Conservation (phyloP, 2,797 vertebrate genomes). For the Pagetopsis macropterus region DNA sequence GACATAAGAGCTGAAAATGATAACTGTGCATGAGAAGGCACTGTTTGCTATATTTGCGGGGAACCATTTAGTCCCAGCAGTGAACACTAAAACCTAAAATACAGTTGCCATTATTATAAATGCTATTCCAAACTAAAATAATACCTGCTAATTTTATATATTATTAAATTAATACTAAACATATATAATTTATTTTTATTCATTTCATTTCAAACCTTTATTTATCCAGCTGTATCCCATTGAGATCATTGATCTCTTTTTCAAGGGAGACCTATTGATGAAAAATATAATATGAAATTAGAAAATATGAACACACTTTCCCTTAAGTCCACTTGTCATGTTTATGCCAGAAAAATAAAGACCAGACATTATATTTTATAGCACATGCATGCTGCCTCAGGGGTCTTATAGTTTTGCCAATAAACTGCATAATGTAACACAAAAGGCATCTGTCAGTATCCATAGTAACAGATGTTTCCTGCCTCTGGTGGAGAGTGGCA, state of each 20-base stretch:
- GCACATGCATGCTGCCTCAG: slow-evolving; percentile 25
- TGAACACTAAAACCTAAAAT: slow-evolving; percentile 15
- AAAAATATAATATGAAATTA: neutral
- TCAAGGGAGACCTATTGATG: no score
- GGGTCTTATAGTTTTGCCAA: slow-evolving; percentile 45
- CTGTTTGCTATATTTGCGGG: neutral
- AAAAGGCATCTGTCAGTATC: slow-evolving; percentile 63
- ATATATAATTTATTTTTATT: no score
- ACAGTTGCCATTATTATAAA: slow-evolving; percentile 1
- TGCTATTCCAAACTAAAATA: slow-evolving; percentile 8
- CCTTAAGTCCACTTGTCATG: neutral
- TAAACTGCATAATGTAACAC: slow-evolving; percentile 53
- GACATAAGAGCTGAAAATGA: slow-evolving; percentile 29
- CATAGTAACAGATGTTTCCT: slow-evolving; percentile 62
- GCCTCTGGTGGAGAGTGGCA: slow-evolving; percentile 40
- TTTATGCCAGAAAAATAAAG: slow-evolving; percentile 22
- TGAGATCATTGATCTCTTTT: no score
- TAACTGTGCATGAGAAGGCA: slow-evolving; percentile 14
- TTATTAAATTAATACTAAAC: no score
- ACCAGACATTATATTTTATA: slow-evolving; percentile 22
- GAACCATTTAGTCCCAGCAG: slow-evolving; percentile 2
- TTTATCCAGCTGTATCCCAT: no score
- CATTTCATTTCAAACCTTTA: no score
- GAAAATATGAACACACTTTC: neutral
- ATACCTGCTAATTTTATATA: neutral